Evolutionary conservation across 2,888 invertebrate genomes (phyloP).

Genomic region (Microplitis deprimator): DNA sequence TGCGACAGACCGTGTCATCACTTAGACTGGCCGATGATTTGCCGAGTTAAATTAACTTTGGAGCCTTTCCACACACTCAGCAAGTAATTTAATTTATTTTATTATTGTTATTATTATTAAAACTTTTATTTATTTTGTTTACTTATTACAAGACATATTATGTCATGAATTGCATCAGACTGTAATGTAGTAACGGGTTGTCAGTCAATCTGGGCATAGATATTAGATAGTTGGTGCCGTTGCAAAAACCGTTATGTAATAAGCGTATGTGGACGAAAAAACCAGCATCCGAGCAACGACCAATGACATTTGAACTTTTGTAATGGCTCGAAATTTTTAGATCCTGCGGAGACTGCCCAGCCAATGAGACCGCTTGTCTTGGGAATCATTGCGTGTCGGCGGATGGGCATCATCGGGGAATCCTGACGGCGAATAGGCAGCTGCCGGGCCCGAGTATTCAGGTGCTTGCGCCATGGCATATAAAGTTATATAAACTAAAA

Average conservation of each 20-base stretch:
- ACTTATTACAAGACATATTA: constrained; percentile 5
- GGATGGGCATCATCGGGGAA: constrained; percentile 77
- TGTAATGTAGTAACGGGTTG: constrained; percentile 21
- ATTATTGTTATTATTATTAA: not conserved
- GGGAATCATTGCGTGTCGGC: constrained; percentile 78
- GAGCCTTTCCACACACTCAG: constrained; percentile 82
- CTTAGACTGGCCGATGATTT: constrained; percentile 85
- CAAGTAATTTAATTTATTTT: constrained; percentile 71
- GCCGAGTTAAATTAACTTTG: constrained; percentile 81
- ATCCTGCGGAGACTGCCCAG: constrained; percentile 79
- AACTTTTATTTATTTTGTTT: not conserved
- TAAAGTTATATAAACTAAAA: constrained; percentile 24
- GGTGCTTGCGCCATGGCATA: constrained; percentile 59
- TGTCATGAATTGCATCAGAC: constrained; percentile 31
- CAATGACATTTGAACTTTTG: constrained; percentile 12
- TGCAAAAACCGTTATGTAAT: constrained; percentile 47
- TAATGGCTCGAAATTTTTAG: constrained; percentile 63
- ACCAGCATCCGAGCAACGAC: not conserved
- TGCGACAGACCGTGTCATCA: constrained; percentile 85
- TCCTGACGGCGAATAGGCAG: constrained; percentile 79
- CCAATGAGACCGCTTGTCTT: constrained; percentile 76
- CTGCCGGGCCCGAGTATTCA: constrained; percentile 80
- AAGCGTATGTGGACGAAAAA: constrained; percentile 1
- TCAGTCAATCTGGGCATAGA: constrained; percentile 37
- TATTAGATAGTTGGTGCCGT: constrained; percentile 35